Evolutionary conservation across 2,888 invertebrate species (phyloP).

Genomic region (Deilephila elpenor): DNA sequence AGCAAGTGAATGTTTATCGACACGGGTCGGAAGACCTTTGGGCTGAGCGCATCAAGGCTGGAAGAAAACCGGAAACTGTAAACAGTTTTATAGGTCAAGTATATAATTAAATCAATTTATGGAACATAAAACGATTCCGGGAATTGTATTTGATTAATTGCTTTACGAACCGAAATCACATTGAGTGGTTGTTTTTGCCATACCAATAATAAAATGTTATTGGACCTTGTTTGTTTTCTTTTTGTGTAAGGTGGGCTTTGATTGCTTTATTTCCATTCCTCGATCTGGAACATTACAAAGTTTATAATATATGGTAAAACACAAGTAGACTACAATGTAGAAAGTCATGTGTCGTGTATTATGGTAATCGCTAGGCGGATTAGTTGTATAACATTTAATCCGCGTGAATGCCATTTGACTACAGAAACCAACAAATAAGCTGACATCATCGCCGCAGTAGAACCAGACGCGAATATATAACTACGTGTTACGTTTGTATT

Average conservation of each 20-base stretch:
- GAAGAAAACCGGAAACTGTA: conserved; percentile 57
- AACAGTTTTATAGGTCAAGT: conserved; percentile 59
- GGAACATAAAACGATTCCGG: conserved; percentile 31
- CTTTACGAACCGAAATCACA: background rate
- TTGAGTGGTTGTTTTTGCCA: background rate
- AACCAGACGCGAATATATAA: conserved; percentile 19
- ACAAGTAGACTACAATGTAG: background rate
- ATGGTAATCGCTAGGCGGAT: conserved; percentile 49
- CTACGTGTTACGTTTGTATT: background rate
- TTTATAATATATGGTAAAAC: background rate
- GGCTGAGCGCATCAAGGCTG: conserved; percentile 54
- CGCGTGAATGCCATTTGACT: conserved; percentile 48
- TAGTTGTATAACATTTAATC: conserved; percentile 50
- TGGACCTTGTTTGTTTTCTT: background rate
- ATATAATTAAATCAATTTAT: conserved; percentile 40
- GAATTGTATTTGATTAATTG: conserved; percentile 29
- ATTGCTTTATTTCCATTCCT: background rate
- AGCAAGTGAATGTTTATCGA: conserved; percentile 50
- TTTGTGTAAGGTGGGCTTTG: background rate
- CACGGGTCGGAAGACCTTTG: conserved; percentile 52
- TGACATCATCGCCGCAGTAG: conserved; percentile 52
- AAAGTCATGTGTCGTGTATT: conserved; percentile 13
- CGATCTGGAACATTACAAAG: background rate
- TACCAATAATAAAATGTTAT: background rate
- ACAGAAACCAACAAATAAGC: conserved; percentile 32